These are phyloP conservation scores for Noctuana brunneofusca DNA, from an alignment of 2,888 invertebrate genomes.

Conservation along the genomic window DNA sequence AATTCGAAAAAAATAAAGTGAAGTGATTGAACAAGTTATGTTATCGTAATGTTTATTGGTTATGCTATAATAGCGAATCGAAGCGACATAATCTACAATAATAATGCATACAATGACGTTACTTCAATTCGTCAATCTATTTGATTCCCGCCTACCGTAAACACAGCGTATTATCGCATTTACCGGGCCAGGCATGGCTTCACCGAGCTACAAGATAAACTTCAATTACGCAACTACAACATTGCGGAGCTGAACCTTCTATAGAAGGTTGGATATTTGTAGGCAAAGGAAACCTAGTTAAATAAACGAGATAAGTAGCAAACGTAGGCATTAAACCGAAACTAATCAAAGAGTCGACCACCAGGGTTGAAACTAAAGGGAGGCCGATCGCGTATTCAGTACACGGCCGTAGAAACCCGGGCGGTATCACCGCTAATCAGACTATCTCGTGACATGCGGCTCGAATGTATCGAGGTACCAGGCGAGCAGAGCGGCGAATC, in stretches of 20 bases:
- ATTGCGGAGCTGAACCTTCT: slow-evolving; percentile 10
- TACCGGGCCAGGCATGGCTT: slow-evolving; percentile 29
- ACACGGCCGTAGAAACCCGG: slow-evolving; percentile 45
- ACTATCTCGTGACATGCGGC: slow-evolving; percentile 59
- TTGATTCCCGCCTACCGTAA: slow-evolving; percentile 15
- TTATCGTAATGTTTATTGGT: not conserved
- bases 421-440: slow-evolving; percentile 64
- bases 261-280: slow-evolving; percentile 13
- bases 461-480: slow-evolving; percentile 41
- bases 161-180: slow-evolving; percentile 30
- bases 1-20: too few relatives aligned
- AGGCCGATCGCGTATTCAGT: slow-evolving; percentile 50
- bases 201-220: slow-evolving; percentile 32
- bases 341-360: slow-evolving; percentile 36
- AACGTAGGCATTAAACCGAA: slow-evolving; percentile 34
- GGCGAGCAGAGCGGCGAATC: slow-evolving; percentile 45
- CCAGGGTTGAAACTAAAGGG: slow-evolving; percentile 37
- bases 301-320: slow-evolving; percentile 32
- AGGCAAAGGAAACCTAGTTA: slow-evolving; percentile 18
- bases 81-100: not conserved
- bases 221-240: slow-evolving; percentile 28
- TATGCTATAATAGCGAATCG: not conserved
- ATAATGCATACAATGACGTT: slow-evolving; percentile 11
- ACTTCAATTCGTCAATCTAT: slow-evolving; percentile 23
- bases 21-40: too few relatives aligned